Evolutionary conservation across 2,113 vertebrate species (phyloP), one percentile per base, ranked within the genome.

Genomic region (Callospermophilus lateralis): DNA sequence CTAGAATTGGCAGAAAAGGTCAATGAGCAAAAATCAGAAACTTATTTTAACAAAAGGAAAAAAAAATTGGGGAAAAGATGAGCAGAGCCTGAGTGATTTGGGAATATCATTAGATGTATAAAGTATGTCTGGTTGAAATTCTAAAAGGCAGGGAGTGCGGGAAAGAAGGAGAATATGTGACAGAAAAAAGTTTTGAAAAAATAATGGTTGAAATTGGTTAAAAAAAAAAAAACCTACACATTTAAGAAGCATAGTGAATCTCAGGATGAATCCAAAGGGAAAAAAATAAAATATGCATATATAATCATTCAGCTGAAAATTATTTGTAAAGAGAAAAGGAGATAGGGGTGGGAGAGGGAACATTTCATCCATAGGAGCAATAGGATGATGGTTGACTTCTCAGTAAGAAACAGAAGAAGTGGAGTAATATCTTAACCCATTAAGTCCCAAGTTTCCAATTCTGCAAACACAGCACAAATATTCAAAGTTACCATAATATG

Each of bases 241-340:
- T 90, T 58, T 48, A 96, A 68, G 87, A 86, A 74, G 39, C 15
- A 53, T 65, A 90, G 28, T 70, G 55, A 93, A 28, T 80, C 39
- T 77, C 34, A 90, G 92, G 81, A 74, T 76, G n/a, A 68, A 76
- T 51, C 17, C 37, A 58, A 53, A 94, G 76, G 51, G 13, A 1
- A n/a, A 76, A 83, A n/a, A 34, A 53, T 12, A 72, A 55, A 8
- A 28, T 72, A 63, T 32, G 4, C 30, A 61, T 6, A 32, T 34
- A 39, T 61, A 65, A 65, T 42, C 32, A 34, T 1, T 42, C 51
- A 78, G 61, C 12, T 92, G 72, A 10, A 84, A 65, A n/a, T 61
- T 45, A 39, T 42, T 3, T 48, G 20, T 26, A 55, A 76, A 72
- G 48, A 81, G 16, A n/a, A 15, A 77, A 84, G 51, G 39, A 68